phyloP scores from a whole-genome alignment of 2,888 invertebrate genomes.

The Thecophora atra region DNA sequence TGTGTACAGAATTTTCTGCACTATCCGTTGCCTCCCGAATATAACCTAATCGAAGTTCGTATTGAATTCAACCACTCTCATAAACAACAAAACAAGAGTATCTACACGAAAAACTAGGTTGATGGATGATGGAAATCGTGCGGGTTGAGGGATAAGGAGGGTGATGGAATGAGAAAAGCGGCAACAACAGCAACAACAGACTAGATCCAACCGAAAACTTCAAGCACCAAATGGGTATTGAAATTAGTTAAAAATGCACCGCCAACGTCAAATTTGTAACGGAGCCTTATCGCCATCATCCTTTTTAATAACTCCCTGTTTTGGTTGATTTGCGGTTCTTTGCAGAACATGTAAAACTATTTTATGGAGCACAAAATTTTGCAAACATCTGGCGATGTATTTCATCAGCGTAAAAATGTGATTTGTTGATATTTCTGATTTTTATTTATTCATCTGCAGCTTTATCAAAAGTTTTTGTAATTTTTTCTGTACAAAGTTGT shows the following conservation, averaged over 20 bases:
- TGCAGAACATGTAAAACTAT: too few relatives aligned
- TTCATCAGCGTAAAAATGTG: neutral
- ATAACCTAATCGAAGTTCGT: conserved; percentile 31
- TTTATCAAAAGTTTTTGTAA: neutral
- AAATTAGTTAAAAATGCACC: conserved; percentile 27
- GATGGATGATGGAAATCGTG: too few relatives aligned
- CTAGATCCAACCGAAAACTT: neutral
- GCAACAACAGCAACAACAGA: conserved; percentile 20
- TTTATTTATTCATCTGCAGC: conserved; percentile 13
- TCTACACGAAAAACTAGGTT: too few relatives aligned
- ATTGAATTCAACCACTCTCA: conserved; percentile 30
- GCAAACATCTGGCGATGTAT: neutral
- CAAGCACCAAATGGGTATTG: conserved; percentile 13
- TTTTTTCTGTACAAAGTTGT: neutral
- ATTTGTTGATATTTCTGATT: neutral
- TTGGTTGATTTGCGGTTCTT: too few relatives aligned
- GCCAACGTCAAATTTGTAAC: neutral
- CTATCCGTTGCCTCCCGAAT: too few relatives aligned
- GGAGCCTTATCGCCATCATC: neutral
- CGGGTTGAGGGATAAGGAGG: too few relatives aligned
- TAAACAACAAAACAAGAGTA: too few relatives aligned
- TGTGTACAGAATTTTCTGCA: too few relatives aligned
- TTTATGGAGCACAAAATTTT: neutral
- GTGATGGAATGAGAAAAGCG: too few relatives aligned
- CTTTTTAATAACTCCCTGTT: too few relatives aligned